These are phyloP conservation scores for Trichopoda pennipes DNA, from an alignment of 2,888 invertebrate species.

Conservation along the genomic window DNA sequence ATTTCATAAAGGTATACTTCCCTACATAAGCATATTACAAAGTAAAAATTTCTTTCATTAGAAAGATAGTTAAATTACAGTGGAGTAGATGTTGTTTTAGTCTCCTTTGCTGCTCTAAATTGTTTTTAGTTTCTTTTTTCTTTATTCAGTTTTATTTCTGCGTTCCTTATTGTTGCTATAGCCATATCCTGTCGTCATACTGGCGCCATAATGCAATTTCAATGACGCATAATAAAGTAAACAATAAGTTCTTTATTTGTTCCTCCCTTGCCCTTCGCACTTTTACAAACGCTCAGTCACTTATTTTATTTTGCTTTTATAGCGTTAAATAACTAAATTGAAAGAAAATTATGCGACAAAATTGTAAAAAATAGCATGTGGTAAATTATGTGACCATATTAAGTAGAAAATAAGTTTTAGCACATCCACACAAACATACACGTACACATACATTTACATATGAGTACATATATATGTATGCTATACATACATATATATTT, in stretches of 20 bases:
- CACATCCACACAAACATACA: neutral
- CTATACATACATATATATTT: no score
- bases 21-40: slow-evolving; percentile 55
- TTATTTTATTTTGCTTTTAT: slow-evolving; percentile 50
- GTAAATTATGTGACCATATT: slow-evolving; percentile 68
- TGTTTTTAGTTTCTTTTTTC: slow-evolving; percentile 23
- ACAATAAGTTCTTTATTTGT: slow-evolving; percentile 59
- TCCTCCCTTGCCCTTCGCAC: slow-evolving; percentile 1
- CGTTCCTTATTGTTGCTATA: slow-evolving; percentile 50
- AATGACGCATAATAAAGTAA: slow-evolving; percentile 68
- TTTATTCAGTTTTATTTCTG: slow-evolving; percentile 25
- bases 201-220: slow-evolving; percentile 70
- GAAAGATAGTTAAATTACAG: slow-evolving; percentile 62
- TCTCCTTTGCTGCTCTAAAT: slow-evolving; percentile 31
- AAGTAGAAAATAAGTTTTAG: slow-evolving; percentile 35
- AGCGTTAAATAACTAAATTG: slow-evolving; percentile 66
- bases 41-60: slow-evolving; percentile 64
- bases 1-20: slow-evolving; percentile 25
- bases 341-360: slow-evolving; percentile 70
- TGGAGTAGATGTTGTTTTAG: slow-evolving; percentile 43
- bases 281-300: slow-evolving; percentile 14
- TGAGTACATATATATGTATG: no score
- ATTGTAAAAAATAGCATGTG: slow-evolving; percentile 68
- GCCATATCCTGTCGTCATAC: slow-evolving; percentile 66
- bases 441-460: no score